Evolutionary conservation across 1,140 invertebrate species (phyloP).

Genomic region (Odontomachus brunneus): DNA sequence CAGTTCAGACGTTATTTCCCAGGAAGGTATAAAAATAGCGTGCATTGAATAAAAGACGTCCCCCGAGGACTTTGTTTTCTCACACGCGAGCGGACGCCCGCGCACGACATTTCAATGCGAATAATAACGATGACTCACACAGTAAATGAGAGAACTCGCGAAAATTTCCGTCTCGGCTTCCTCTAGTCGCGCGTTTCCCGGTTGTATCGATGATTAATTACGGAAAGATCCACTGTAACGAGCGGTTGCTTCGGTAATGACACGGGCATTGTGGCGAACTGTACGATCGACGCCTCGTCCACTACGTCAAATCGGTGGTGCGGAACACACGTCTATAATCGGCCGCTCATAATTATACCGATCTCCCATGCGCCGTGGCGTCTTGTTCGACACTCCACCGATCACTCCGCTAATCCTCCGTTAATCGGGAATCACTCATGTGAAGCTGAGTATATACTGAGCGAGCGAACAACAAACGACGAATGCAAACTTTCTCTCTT

Average conservation of each 20-base stretch:
- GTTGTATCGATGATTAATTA: slow-evolving; percentile 32
- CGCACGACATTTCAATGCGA: slow-evolving; percentile 5
- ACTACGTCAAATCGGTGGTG: slow-evolving; percentile 28
- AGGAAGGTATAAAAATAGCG: slow-evolving; percentile 10
- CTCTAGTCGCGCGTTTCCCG: slow-evolving; percentile 28
- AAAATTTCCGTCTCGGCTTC: slow-evolving; percentile 19
- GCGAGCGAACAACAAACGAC: too few relatives aligned
- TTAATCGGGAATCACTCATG: neutral
- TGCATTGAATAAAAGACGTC: slow-evolving; percentile 10
- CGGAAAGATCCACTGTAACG: slow-evolving; percentile 16
- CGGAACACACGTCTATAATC: slow-evolving; percentile 27
- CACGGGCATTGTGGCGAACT: slow-evolving; percentile 31
- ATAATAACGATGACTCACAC: neutral
- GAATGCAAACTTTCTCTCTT: too few relatives aligned
- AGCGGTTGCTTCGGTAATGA: slow-evolving; percentile 34
- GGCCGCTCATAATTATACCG: neutral
- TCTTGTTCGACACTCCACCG: neutral
- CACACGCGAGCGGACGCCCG: neutral
- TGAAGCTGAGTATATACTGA: neutral
- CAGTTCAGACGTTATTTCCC: neutral
- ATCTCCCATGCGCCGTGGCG: too few relatives aligned
- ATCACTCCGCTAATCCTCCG: neutral
- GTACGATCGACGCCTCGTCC: slow-evolving; percentile 29
- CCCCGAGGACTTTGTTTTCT: neutral
- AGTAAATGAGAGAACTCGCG: neutral